These are phyloP conservation scores for Apodemia zela DNA, from an alignment of 2,888 invertebrate species.

Conservation along the genomic window DNA sequence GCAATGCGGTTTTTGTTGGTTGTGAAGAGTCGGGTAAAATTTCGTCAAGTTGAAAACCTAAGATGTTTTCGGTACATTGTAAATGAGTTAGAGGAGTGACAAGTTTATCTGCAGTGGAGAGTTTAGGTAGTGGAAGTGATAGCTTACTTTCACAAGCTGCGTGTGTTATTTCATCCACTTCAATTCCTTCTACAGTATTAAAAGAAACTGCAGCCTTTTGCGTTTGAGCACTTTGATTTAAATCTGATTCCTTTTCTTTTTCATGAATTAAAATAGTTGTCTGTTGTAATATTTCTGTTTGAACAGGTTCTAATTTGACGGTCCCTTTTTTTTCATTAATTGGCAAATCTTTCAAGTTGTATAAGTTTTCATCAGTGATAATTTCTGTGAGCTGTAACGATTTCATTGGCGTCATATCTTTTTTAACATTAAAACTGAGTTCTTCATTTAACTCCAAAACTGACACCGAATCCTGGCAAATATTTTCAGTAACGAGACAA, in stretches of 20 bases:
- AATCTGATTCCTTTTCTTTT: constrained; percentile 44
- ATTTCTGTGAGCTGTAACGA: constrained; percentile 54
- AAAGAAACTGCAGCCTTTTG: constrained; percentile 49
- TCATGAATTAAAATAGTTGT: constrained; percentile 50
- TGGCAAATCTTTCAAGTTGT: constrained; percentile 26
- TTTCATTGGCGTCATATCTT: constrained; percentile 50
- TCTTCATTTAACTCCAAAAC: constrained; percentile 53
- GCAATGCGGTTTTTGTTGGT: constrained; percentile 46
- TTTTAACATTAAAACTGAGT: constrained; percentile 54
- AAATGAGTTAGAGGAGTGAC: constrained; percentile 55
- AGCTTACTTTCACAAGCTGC: constrained; percentile 46
- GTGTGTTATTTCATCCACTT: constrained; percentile 58
- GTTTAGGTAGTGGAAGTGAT: constrained; percentile 24
- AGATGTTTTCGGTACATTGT: constrained; percentile 59
- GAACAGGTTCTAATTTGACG: constrained; percentile 40
- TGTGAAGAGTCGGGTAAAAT: constrained; percentile 42
- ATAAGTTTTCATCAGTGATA: constrained; percentile 46
- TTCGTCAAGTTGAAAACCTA: constrained; percentile 31
- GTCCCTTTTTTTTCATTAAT: constrained; percentile 36
- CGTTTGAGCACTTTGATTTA: constrained; percentile 35
- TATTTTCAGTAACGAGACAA: constrained; percentile 49
- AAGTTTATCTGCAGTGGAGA: constrained; percentile 46
- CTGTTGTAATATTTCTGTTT: constrained; percentile 48
- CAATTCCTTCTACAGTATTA: constrained; percentile 50
- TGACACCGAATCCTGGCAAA: constrained; percentile 64